These are phyloP conservation scores for Bombus pyrosoma DNA, from an alignment of 1,140 invertebrate genomes.

Conservation along the genomic window DNA sequence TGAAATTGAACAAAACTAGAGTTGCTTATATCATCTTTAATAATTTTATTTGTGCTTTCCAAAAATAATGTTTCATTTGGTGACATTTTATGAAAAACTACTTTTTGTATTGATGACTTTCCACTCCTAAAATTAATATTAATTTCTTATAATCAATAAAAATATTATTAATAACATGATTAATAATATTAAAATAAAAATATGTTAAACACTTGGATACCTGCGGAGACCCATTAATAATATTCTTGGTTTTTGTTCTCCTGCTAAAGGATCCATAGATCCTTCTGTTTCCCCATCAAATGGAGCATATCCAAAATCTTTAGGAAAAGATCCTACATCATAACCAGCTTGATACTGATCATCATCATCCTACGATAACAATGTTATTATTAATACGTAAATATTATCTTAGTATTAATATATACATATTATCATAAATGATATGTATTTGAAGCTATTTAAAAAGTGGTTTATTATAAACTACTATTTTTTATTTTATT, in stretches of 20 bases:
- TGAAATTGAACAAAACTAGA: slow-evolving; percentile 99
- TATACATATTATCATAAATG: not conserved
- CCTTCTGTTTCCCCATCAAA: slow-evolving; percentile 90
- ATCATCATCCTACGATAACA: slow-evolving; percentile 77
- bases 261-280: slow-evolving; percentile 83
- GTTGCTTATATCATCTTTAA: slow-evolving; percentile 98
- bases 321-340: slow-evolving; percentile 93
- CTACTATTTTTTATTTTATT: not conserved
- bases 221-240: slow-evolving; percentile 97
- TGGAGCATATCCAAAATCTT: slow-evolving; percentile 95
- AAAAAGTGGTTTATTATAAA: not conserved
- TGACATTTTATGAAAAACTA: slow-evolving; percentile 99
- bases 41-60: slow-evolving; percentile 99
- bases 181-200: not conserved
- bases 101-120: slow-evolving; percentile 99
- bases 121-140: slow-evolving; percentile 90
- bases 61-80: slow-evolving; percentile 99
- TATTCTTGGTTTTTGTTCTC: slow-evolving; percentile 95
- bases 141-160: not conserved
- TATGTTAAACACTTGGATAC: slow-evolving; percentile 79
- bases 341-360: slow-evolving; percentile 83
- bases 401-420: no score
- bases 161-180: not conserved
- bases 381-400: not conserved
- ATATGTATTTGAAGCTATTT: not conserved